Conservation (phyloP, 2,888 invertebrate species). For the Thymelicus sylvestris region DNA sequence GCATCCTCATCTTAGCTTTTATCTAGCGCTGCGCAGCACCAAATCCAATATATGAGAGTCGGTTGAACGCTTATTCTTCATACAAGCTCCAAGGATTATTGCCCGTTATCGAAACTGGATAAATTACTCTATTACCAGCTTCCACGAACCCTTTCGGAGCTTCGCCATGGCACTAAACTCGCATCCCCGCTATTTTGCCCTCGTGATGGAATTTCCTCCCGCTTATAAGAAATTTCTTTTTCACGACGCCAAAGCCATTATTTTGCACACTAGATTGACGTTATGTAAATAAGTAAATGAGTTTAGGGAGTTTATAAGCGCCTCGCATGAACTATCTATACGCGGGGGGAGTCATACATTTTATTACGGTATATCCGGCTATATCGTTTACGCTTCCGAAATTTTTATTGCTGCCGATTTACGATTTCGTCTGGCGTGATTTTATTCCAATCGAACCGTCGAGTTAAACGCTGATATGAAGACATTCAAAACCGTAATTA, state of each 20-base stretch:
- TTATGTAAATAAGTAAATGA: conserved; percentile 56
- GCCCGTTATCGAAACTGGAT: conserved; percentile 78
- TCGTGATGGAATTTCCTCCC: conserved; percentile 63
- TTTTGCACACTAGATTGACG: conserved; percentile 54
- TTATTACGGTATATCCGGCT: conserved; percentile 25
- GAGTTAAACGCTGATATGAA: not conserved
- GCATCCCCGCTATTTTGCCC: conserved; percentile 9
- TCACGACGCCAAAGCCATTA: conserved; percentile 59
- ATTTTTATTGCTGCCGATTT: conserved; percentile 16
- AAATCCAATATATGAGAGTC: conserved; percentile 47
- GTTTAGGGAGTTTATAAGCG: conserved; percentile 46
- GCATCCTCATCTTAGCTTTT: conserved; percentile 36
- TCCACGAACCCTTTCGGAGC: conserved; percentile 65
- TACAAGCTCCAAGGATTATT: conserved; percentile 69
- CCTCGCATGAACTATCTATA: conserved; percentile 36
- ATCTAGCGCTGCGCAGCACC: conserved; percentile 50
- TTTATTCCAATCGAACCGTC: not conserved
- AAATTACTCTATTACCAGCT: conserved; percentile 80
- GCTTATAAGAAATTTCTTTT: conserved; percentile 60
- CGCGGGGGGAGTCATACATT: conserved; percentile 19
- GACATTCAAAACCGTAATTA: not conserved
- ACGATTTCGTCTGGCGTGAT: not conserved
- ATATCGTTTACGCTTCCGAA: conserved; percentile 14
- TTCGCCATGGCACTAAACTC: conserved; percentile 40
- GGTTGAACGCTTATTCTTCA: conserved; percentile 57